Percentiles rank a stretch among this genome's conserved stretches.
phyloP scores from a whole-genome alignment of 2,113 vertebrate genomes.

The Leptosomus discolor region DNA sequence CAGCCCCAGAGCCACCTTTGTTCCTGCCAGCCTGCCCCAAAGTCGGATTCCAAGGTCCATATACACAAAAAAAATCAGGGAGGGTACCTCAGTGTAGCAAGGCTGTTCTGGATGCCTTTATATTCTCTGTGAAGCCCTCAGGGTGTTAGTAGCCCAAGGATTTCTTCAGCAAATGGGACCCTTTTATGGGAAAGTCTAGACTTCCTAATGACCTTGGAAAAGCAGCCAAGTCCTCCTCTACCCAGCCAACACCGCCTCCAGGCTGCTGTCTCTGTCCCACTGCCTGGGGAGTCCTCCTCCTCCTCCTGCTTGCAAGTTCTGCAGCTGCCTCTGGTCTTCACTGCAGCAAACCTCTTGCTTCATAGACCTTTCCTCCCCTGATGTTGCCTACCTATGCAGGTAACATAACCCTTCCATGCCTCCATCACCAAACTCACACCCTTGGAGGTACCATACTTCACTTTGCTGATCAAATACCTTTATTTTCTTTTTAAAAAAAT shows the following conservation, averaged over 20 bases:
- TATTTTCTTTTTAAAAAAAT: neutral
- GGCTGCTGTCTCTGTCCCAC: conserved; percentile 24
- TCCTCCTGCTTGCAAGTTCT: neutral
- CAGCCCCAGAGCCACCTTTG: neutral
- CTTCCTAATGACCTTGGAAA: conserved; percentile 42
- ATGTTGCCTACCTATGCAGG: neutral
- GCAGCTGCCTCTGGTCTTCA: neutral
- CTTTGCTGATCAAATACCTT: neutral
- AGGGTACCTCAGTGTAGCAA: neutral
- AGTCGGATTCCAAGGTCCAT: neutral
- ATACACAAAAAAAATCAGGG: neutral
- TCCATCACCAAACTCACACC: neutral
- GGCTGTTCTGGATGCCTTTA: neutral
- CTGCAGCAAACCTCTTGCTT: neutral
- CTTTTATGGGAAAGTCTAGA: conserved; percentile 55
- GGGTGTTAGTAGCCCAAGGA: conserved; percentile 3
- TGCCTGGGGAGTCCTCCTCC: conserved; percentile 6
- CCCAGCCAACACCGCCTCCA: neutral
- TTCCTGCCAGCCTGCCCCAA: neutral
- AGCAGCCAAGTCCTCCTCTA: conserved; percentile 33
- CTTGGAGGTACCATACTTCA: neutral
- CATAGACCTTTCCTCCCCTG: neutral
- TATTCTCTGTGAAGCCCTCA: neutral
- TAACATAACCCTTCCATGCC: neutral
- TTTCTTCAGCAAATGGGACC: conserved; percentile 15